Conservation (phyloP, 2,797 vertebrate genomes). For the Emys orbicularis region DNA sequence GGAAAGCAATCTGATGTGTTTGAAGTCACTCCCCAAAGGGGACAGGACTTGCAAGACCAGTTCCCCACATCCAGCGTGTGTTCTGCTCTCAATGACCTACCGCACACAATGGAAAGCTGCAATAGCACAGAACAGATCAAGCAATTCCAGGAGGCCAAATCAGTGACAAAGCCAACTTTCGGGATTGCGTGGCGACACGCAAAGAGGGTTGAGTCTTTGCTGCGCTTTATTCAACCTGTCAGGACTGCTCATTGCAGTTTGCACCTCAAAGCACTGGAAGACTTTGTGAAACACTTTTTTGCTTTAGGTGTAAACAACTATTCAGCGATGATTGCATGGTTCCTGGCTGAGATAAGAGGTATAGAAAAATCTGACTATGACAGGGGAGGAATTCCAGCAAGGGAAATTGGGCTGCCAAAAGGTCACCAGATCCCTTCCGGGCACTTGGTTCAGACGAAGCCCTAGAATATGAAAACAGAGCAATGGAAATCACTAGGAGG, state of each 20-base stretch:
- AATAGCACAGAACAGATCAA: background rate
- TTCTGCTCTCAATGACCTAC: background rate
- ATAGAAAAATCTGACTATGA: background rate
- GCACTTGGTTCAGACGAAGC: background rate
- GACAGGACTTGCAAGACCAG: background rate
- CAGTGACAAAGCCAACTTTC: background rate
- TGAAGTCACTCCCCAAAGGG: background rate
- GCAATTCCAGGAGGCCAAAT: no score
- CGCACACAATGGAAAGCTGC: background rate
- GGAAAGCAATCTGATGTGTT: background rate
- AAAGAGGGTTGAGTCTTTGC: background rate
- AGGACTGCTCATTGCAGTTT: background rate
- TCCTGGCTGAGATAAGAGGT: background rate
- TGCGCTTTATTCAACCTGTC: background rate
- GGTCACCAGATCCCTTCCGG: background rate
- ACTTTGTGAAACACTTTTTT: background rate
- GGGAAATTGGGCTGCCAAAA: background rate
- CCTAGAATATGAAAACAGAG: background rate
- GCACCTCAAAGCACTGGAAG: background rate
- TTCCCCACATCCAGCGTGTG: background rate
- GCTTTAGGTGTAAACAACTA: background rate
- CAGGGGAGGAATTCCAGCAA: background rate
- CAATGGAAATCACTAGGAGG: background rate
- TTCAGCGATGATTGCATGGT: background rate
- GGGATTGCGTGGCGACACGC: background rate